Evolutionary conservation across 2,113 vertebrate genomes (phyloP), one percentile per base, ranked within the genome.

Genomic region (Cairina moschata): DNA sequence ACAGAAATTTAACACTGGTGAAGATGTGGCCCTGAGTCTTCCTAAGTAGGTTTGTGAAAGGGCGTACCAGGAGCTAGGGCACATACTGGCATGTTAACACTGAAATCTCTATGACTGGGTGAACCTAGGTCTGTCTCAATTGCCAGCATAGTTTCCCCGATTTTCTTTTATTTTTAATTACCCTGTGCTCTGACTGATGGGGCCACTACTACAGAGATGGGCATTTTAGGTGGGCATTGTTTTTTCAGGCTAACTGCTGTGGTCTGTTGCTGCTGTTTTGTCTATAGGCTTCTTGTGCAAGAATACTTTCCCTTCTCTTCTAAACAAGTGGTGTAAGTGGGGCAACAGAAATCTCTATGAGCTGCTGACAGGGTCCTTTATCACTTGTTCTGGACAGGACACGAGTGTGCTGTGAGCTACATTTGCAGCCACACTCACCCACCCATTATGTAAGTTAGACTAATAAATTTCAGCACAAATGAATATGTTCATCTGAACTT

Each of bases 401-500:
- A 17, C 36, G 48, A 54, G 32, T 3, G 8, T 50, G n/a, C 32
- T 36, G 11, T 65, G 38, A 89, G 17, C 29, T 82, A 11, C 54
- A 18, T 11, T 74, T 58, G 25, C 12, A 65, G 31, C 66, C 62
- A 42, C 7, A 14, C 17, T 92, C 67, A 71, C 23, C 20, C 54
- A 80, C 28, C 23, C 44, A 69, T 59, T 55, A 62, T 90, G 87
- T 82, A 84, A 82, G 36, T 84, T 82, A 93, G 28, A 7, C 11
- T 93, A 74, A 87, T 59, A 69, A 1, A 69, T 79, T 85, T 80
- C 77, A 92, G 55, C 81, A 89, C 44, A 89, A 93, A 87, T 87
- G 38, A 85, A 42, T 36, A 36, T 25, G 60, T 83, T 90, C 22
- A 17, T 58, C 48, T 94, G 91, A 93, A 96, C 79, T 96, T 82